Evolutionary conservation across 2,797 vertebrate species (phyloP).

Genomic region (Helostoma temminkii): DNA sequence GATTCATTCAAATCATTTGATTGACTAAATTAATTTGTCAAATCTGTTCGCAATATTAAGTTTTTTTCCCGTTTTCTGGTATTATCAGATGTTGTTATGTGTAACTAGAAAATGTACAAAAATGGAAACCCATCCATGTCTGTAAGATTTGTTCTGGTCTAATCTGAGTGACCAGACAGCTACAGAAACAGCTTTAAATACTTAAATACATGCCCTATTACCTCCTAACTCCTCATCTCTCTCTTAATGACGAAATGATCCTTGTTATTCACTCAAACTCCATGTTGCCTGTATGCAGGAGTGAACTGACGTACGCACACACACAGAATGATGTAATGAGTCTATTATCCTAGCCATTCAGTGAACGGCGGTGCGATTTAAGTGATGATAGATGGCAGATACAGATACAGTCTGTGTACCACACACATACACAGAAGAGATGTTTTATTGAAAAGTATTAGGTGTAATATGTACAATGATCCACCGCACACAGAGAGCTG

Average conservation of each 20-base stretch:
- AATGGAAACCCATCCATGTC: not conserved
- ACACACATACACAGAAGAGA: not conserved
- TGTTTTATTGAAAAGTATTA: slow-evolving; percentile 12
- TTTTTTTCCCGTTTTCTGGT: too few species aligned
- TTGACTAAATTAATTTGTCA: too few species aligned
- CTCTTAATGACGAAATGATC: slow-evolving; percentile 72
- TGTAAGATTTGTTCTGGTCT: slow-evolving; percentile 29
- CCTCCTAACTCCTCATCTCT: slow-evolving; percentile 33
- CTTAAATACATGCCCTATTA: slow-evolving; percentile 60
- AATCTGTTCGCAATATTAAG: too few species aligned
- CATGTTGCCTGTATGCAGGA: slow-evolving; percentile 18
- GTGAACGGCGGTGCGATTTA: slow-evolving; percentile 56
- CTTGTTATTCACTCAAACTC: slow-evolving; percentile 62
- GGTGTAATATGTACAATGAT: slow-evolving; percentile 1
- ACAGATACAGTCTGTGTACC: slow-evolving; percentile 52
- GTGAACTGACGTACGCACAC: slow-evolving; percentile 13
- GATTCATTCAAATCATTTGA: too few species aligned
- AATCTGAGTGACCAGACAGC: slow-evolving; percentile 44
- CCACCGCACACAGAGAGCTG: not conserved
- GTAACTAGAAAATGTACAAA: not conserved
- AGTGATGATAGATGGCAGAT: slow-evolving; percentile 61
- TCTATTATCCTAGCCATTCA: slow-evolving; percentile 57
- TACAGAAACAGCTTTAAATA: slow-evolving; percentile 57
- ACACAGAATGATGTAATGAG: slow-evolving; percentile 45
- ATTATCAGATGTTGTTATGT: not conserved